Evolutionary conservation across 2,113 vertebrate species (phyloP).

Genomic region (Butorides virescens): DNA sequence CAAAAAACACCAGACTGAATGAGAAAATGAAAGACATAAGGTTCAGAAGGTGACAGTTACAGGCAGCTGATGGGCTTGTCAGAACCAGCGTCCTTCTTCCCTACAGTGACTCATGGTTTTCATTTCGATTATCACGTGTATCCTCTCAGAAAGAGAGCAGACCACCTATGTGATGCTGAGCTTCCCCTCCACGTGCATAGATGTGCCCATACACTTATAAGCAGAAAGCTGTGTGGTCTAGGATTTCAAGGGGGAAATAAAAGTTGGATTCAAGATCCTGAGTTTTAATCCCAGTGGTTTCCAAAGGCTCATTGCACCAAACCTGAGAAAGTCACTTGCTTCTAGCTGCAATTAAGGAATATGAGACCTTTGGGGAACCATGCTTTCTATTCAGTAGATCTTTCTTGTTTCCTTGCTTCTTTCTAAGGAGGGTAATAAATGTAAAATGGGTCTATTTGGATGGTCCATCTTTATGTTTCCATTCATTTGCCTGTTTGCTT

Average conservation of each 20-base stretch:
- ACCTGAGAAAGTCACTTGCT: constrained; percentile 50
- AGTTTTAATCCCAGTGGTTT: constrained; percentile 21
- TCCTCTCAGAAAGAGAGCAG: not conserved
- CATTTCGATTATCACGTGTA: not conserved
- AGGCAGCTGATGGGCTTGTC: not conserved
- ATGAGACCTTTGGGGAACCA: not conserved
- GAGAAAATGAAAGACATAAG: not conserved
- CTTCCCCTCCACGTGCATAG: not conserved
- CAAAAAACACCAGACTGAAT: not conserved
- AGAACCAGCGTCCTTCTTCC: not conserved
- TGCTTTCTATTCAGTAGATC: constrained; percentile 4
- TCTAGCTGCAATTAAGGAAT: constrained; percentile 27
- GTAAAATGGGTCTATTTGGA: not conserved
- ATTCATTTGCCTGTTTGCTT: not conserved
- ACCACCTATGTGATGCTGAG: constrained; percentile 28
- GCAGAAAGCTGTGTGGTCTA: constrained; percentile 50
- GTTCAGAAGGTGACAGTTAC: not conserved
- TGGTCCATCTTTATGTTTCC: not conserved
- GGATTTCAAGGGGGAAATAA: constrained; percentile 51
- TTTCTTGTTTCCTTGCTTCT: constrained; percentile 11
- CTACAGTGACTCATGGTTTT: not conserved
- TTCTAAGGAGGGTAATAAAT: constrained; percentile 27
- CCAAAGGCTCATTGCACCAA: constrained; percentile 10
- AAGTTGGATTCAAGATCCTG: constrained; percentile 22
- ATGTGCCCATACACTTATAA: not conserved